Base-by-base conservation (phyloP, 2,797 vertebrate species). In the Scyliorhinus canicula region DNA sequence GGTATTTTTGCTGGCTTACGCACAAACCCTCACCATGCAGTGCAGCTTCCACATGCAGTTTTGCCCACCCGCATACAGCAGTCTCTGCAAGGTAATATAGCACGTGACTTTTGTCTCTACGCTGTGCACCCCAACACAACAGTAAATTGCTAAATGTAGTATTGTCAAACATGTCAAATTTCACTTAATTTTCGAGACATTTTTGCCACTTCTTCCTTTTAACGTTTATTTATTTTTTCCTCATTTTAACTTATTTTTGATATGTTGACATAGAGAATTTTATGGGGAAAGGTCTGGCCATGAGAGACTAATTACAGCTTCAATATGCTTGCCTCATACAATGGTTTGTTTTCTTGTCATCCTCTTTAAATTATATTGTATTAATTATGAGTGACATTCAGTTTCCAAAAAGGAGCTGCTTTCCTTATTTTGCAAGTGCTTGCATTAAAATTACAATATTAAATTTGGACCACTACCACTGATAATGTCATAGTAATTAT, bases 1-100 rank as follows among this genome's bases (percentile, higher is more conserved):
- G 98, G 97, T 98, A 97, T 98, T 96, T 97, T 98, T 96, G 97
- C 97, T 96, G 97, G 97, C 96, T 97, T 98, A 97, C 97, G 97
- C 95, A 96, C 97, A 97, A 97, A 97, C 96, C 96, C 97, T 8
- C 97, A 97, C 95, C 97, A 97, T 82, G 96, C 97, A 95, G 96
- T 96, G 77, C 96, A 97, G 95, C 97, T 98, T 96, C 96, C 97
- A 96, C 98, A 97, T 95, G 96, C 97, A 96, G 97, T 97, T 95
- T 96, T 97, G 96, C 96, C 98, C 95, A 96, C 97, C 96, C 98
- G 97, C 96, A 95, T 97, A 96, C 97, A 97, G 71, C 97, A 97
- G 95, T 97, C 96, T 96, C 96, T 98, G 97, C 97, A 97, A 97
- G 98, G 98, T 98, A 98, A 98, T 96, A 94, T 12, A 94, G 47